Base-by-base conservation (phyloP, 2,797 vertebrate species). In the Gadopsis marmoratus region DNA sequence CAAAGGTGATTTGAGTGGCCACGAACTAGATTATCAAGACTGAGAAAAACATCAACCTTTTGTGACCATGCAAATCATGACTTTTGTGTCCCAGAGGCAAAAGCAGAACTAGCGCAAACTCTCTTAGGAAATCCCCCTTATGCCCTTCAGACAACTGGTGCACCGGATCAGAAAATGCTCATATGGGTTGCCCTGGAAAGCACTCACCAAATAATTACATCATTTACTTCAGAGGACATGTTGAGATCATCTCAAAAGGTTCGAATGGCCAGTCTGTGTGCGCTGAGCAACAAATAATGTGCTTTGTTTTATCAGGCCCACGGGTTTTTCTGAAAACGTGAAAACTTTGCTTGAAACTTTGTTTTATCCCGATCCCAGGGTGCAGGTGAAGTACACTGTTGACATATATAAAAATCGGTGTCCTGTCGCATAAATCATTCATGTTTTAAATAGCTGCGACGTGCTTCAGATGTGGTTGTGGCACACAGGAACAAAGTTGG, bases 21-120 rank as follows among this genome's bases (percentile, higher is more conserved):
- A 0, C 31, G 31, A 37, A 23, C 21, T 58, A 17, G 10, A 48
- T 26, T 70, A 26, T 54, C 35, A 47, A 43, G n/a, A 62, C 9
- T 48, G 13, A 53, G 14, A 19, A 76, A 71, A 65, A 39, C 23
- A 16, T 51, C 14, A 60, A 21, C 33, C 39, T 69, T 14, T 41
- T 29, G 29, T 60, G 47, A 19, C 11, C 54, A 39, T 61, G 47
- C 19, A 80, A 35, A 64, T 37, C 2, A 37, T 17, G 9, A 13
- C 14, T 53, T 33, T 12, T 63, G 43, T 50, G 13, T 21, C n/a
- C 19, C 29, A 45, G 37, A 33, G 14, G 14, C 14, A 23, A 31
- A 45, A 17, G 12, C 11, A 41, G 31, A 21, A 48, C 7, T 26
- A 16, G 10, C 5, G 14, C 9, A 9, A 43, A 54, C 21, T 3